Conservation (phyloP, 2,797 vertebrate genomes). For the Schizopygopsis pylzovi region DNA sequence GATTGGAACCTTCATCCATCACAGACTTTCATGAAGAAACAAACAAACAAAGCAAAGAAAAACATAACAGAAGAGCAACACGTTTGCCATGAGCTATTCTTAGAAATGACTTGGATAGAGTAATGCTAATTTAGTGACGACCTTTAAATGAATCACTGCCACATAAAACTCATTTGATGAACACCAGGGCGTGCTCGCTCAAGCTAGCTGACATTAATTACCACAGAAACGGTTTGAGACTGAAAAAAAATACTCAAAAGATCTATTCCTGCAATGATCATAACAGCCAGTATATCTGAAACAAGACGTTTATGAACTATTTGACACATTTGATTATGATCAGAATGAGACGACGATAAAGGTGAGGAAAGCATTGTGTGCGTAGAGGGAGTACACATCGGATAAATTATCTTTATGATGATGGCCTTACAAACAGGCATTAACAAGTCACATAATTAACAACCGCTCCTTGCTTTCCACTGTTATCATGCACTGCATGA, state of each 20-base stretch:
- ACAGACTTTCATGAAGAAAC: conserved; percentile 34
- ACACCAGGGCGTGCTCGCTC: conserved; percentile 42
- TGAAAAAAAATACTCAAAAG: conserved; percentile 17
- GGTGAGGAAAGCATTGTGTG: not conserved
- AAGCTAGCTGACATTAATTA: conserved; percentile 54
- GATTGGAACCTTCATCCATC: conserved; percentile 36
- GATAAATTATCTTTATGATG: conserved; percentile 5
- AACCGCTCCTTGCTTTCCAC: conserved; percentile 8
- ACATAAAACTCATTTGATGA: conserved; percentile 56
- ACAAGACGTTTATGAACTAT: conserved; percentile 44
- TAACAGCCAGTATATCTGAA: conserved; percentile 44
- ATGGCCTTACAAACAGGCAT: conserved; percentile 29
- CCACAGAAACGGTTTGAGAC: conserved; percentile 44
- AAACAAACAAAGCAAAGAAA: not conserved
- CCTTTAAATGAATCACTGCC: conserved; percentile 59
- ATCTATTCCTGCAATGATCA: conserved; percentile 50
- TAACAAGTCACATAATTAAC: conserved; percentile 45
- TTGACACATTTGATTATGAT: conserved; percentile 37
- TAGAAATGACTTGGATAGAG: conserved; percentile 49
- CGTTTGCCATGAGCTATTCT: conserved; percentile 46
- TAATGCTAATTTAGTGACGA: conserved; percentile 56
- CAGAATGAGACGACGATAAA: conserved; percentile 22
- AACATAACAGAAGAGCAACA: not conserved
- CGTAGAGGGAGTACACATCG: not conserved
- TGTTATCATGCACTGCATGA: conserved; percentile 30